Evolutionary conservation across 2,888 invertebrate species (phyloP).

Genomic region (Brenthis daphne): DNA sequence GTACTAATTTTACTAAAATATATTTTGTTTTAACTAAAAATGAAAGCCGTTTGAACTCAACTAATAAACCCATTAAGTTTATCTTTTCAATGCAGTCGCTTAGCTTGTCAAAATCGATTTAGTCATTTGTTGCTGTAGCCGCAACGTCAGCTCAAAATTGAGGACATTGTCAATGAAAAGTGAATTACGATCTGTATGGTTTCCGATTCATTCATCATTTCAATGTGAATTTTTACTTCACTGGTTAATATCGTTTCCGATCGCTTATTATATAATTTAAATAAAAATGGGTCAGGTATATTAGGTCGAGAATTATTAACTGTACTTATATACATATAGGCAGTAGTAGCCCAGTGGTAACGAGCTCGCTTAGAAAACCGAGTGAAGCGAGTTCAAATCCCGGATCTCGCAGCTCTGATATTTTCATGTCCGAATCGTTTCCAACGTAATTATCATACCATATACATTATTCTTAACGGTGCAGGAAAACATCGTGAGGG

Average conservation of each 20-base stretch:
- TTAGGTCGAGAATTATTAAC: not conserved
- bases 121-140: conserved; percentile 30
- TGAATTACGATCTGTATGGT: conserved; percentile 28
- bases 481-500: too few species aligned
- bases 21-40: conserved; percentile 10
- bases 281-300: not conserved
- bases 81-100: conserved; percentile 14
- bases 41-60: too few species aligned
- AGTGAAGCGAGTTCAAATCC: too few species aligned
- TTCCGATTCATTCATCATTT: conserved; percentile 23
- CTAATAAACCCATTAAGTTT: not conserved
- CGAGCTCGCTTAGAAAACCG: too few species aligned
- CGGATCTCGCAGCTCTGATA: too few species aligned
- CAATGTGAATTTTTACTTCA: conserved; percentile 9
- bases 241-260: too few species aligned
- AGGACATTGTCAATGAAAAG: conserved; percentile 33
- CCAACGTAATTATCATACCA: too few species aligned
- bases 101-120: conserved; percentile 29
- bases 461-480: too few species aligned
- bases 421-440: too few species aligned
- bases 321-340: not conserved
- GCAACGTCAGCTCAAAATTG: conserved; percentile 33
- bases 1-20: not conserved
- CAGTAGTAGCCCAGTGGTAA: too few species aligned
- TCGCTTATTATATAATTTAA: too few species aligned